Conservation (phyloP, 2,888 invertebrate species). For the Diadromus collaris region DNA sequence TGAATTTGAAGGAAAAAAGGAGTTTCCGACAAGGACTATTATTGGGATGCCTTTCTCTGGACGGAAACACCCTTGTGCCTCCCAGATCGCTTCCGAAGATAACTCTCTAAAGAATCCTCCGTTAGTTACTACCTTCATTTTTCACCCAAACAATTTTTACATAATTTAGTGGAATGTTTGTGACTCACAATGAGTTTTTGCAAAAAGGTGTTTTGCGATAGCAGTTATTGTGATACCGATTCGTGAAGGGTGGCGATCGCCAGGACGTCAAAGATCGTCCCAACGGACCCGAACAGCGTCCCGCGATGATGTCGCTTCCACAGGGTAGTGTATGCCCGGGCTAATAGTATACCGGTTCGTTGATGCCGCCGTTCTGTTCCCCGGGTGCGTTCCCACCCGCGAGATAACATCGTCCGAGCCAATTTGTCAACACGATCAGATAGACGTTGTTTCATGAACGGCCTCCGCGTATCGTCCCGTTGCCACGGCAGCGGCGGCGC, state of each 20-base stretch:
- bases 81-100: no score
- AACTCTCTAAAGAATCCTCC: no score
- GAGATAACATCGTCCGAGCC: conserved; percentile 63
- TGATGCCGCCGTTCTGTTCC: conserved; percentile 43
- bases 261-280: conserved; percentile 39
- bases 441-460: conserved; percentile 60
- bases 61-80: no score
- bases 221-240: conserved; percentile 30
- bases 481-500: conserved; percentile 36
- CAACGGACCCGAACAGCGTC: conserved; percentile 44
- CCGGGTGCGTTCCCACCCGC: conserved; percentile 56
- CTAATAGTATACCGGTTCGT: conserved; percentile 22
- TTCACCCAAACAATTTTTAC: no score
- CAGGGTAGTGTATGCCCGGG: background rate
- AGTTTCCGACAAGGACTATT: no score
- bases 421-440: conserved; percentile 77
- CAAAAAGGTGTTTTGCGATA: background rate
- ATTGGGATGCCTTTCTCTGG: no score
- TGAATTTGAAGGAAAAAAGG: no score
- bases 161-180: background rate
- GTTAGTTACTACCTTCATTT: no score
- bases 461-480: conserved; percentile 55
- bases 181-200: background rate
- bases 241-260: conserved; percentile 5
- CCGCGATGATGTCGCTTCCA: conserved; percentile 43